Conservation (phyloP, 2,797 vertebrate genomes). For the Gymnodraco acuticeps region DNA sequence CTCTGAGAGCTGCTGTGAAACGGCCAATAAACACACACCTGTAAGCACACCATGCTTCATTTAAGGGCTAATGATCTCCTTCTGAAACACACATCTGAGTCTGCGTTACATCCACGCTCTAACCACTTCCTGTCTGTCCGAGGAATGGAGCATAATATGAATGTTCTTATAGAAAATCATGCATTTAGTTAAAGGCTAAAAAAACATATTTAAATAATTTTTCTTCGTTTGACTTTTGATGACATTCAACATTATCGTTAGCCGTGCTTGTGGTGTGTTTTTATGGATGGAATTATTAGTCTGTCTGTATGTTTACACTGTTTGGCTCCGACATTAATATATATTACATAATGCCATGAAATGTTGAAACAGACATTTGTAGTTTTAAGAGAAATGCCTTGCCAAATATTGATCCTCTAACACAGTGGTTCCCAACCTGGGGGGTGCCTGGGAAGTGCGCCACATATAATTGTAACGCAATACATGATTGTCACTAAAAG, state of each 20-base stretch:
- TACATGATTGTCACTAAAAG: no score
- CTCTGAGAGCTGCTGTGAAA: constrained; percentile 37
- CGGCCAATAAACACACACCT: constrained; percentile 53
- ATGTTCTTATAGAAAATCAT: neutral
- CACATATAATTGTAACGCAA: no score
- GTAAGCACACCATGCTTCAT: constrained; percentile 59
- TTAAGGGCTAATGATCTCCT: constrained; percentile 48
- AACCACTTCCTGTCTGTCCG: constrained; percentile 30
- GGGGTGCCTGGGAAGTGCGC: no score
- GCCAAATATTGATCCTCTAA: neutral
- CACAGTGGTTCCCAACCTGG: no score
- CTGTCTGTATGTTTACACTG: no score
- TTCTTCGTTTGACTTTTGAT: neutral
- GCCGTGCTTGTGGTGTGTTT: neutral
- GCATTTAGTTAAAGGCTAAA: neutral
- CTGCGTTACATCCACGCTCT: neutral
- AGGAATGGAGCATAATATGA: constrained; percentile 1
- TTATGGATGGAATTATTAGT: neutral
- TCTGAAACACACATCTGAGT: constrained; percentile 42
- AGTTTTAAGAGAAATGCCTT: neutral
- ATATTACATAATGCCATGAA: no score
- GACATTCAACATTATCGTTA: neutral
- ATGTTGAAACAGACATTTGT: neutral
- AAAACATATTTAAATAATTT: neutral
- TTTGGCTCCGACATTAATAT: no score